A percentile compares a stretch with the other conserved stretches of the same genome.
Conservation (phyloP, 2,888 invertebrate genomes). For the Neelides folsomi region DNA sequence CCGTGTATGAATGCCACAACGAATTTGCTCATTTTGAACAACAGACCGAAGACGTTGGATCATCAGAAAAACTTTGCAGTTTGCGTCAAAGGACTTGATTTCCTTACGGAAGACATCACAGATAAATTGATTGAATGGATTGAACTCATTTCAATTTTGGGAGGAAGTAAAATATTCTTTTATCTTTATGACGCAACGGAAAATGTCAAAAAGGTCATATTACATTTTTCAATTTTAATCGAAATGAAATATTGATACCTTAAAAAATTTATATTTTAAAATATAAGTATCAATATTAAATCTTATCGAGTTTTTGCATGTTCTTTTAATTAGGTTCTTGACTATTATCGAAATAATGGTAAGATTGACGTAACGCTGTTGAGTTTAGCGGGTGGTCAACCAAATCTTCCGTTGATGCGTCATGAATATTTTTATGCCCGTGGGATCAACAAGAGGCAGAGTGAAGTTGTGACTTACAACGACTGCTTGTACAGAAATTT, state of each 20-base stretch:
- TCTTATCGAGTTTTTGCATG: no score
- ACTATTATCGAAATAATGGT: slow-evolving; percentile 30
- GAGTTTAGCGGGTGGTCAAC: slow-evolving; percentile 37
- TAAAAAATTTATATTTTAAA: no score
- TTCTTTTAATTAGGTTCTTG: slow-evolving; percentile 4
- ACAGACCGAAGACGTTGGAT: slow-evolving; percentile 32
- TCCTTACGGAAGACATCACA: slow-evolving; percentile 37
- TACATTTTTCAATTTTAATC: no score
- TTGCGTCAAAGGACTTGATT: slow-evolving; percentile 40
- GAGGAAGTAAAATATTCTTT: slow-evolving; percentile 38
- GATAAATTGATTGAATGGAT: slow-evolving; percentile 40
- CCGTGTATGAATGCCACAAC: slow-evolving; percentile 35
- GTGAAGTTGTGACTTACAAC: slow-evolving; percentile 41
- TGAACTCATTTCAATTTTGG: slow-evolving; percentile 38
- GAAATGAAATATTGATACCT: no score
- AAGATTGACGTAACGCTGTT: slow-evolving; percentile 34
- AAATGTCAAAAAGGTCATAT: slow-evolving; percentile 34
- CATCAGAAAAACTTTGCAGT: slow-evolving; percentile 35
- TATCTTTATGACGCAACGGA: slow-evolving; percentile 39
- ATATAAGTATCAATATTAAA: no score
- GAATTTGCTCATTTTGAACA: slow-evolving; percentile 35
- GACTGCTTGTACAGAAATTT: slow-evolving; percentile 41
- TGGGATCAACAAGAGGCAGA: slow-evolving; percentile 38
- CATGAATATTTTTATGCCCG: slow-evolving; percentile 36
- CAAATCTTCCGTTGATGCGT: slow-evolving; percentile 35